Evolutionary conservation across 2,888 invertebrate genomes (phyloP).

Genomic region (Cetonia aurata): DNA sequence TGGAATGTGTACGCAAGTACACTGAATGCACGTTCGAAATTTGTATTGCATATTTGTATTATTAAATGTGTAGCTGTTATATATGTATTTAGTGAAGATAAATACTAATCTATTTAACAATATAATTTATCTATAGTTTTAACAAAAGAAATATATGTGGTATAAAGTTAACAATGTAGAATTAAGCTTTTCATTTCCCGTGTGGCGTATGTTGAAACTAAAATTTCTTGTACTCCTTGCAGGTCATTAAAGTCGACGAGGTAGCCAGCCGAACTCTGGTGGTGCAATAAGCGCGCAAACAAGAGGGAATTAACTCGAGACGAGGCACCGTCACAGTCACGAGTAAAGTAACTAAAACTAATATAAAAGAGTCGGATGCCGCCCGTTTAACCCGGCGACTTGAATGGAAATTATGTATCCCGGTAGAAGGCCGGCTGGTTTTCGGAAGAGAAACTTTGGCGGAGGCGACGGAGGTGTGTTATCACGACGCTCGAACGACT

Average conservation of each 20-base stretch:
- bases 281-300: not conserved
- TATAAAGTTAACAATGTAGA: not conserved
- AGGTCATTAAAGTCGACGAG: not conserved
- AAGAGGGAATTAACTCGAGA: slow-evolving; percentile 5
- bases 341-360: slow-evolving; percentile 37
- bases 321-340: slow-evolving; percentile 24
- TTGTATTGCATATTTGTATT: no score
- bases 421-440: slow-evolving; percentile 8
- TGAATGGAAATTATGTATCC: slow-evolving; percentile 37
- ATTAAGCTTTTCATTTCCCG: not conserved
- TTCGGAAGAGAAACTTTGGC: slow-evolving; percentile 27
- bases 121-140: no score
- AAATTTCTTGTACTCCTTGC: not conserved
- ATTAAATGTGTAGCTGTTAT: no score
- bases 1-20: no score
- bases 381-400: slow-evolving; percentile 22
- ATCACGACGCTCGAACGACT: slow-evolving; percentile 33
- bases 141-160: no score
- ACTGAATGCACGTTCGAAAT: no score
- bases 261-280: not conserved
- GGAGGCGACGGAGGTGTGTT: slow-evolving; percentile 28
- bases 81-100: no score
- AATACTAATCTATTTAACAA: no score
- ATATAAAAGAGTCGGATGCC: slow-evolving; percentile 38
- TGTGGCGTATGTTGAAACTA: not conserved